A percentile compares a stretch with the other conserved stretches of the same genome.
Evolutionary conservation across 2,797 vertebrate species (phyloP).

Genomic region (Tenualosa ilisha): DNA sequence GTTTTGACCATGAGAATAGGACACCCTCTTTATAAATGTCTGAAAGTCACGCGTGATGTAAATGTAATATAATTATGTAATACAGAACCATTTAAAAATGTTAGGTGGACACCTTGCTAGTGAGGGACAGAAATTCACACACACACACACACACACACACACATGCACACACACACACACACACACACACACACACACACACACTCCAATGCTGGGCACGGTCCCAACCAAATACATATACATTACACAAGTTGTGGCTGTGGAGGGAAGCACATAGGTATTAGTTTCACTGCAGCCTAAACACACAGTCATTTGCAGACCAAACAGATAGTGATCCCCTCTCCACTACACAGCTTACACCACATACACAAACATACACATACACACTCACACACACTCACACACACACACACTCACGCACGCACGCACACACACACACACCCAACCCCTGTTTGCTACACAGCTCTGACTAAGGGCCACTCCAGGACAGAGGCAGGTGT

Average conservation of each 20-base stretch:
- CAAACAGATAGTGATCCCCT: not conserved
- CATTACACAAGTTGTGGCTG: slow-evolving; percentile 1
- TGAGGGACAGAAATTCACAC: not conserved
- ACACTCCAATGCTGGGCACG: not conserved
- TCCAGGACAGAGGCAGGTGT: not conserved
- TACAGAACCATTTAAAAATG: no score
- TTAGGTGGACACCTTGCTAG: no score
- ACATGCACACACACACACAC: slow-evolving; percentile 29
- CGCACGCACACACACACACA: slow-evolving; percentile 5
- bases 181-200: slow-evolving; percentile 24
- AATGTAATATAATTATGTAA: no score
- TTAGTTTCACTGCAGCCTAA: slow-evolving; percentile 2
- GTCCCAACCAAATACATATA: not conserved
- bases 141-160: slow-evolving; percentile 27
- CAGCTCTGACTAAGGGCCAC: not conserved
- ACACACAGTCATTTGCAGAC: not conserved
- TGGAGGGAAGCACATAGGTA: slow-evolving; percentile 11
- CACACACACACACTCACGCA: slow-evolving; percentile 61
- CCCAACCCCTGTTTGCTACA: not conserved
- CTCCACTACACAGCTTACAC: not conserved
- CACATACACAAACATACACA: not conserved
- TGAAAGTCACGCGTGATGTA: no score
- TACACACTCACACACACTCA: slow-evolving; percentile 54
- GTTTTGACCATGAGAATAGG: no score
- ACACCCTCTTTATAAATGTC: no score